Base-by-base conservation (phyloP, 2,888 invertebrate genomes). In the Sturmia bella region DNA sequence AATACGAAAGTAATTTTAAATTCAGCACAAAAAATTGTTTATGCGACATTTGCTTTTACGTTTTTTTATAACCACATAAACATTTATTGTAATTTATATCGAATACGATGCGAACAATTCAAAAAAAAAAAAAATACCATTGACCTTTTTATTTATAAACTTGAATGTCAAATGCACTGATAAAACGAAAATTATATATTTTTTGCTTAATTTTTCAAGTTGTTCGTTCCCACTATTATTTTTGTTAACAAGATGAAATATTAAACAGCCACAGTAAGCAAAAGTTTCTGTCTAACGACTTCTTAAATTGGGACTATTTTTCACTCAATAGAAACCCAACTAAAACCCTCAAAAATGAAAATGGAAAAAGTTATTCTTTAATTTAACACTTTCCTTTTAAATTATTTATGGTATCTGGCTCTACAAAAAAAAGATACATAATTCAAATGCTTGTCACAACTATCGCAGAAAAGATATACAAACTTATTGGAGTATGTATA, bases 41-140 rank as follows among this genome's bases (percentile, higher is more conserved):
- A 81, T 77, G 81, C 69, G 77, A 69, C 81, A 77, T 77, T 82
- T 70, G 78, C 50, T 74, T 63, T 41, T 56, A 56, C 45, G n/a
- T n/a, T 39, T 70, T 70, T 64, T 54, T 19, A 43, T 7, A 69
- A 32, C 43, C 24, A 27, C 32, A 27, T 27, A 43, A 27, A 27
- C 19, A 37, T 43, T 79, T 61, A 50, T 68, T 56, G 24, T 59
- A 68, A 64, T 64, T 56, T 57, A 63, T 37, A 48, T 57, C 39
- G 56, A 56, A 1, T 48, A 43, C 32, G 41, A 45, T 39, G 41
- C 19, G 27, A 50, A 9, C 48, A 56, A 13, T 45, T 9, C 24
- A 9, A 48, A 24, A 37, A 54, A 19, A 52, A 66, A 68, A 50
- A 37, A 24, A 39, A 66, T 52, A 52, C 24, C 5, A 59, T 68